Evolutionary conservation across 2,888 invertebrate species (phyloP), one percentile per base, ranked within the genome.

Genomic region (Aromia moschata): DNA sequence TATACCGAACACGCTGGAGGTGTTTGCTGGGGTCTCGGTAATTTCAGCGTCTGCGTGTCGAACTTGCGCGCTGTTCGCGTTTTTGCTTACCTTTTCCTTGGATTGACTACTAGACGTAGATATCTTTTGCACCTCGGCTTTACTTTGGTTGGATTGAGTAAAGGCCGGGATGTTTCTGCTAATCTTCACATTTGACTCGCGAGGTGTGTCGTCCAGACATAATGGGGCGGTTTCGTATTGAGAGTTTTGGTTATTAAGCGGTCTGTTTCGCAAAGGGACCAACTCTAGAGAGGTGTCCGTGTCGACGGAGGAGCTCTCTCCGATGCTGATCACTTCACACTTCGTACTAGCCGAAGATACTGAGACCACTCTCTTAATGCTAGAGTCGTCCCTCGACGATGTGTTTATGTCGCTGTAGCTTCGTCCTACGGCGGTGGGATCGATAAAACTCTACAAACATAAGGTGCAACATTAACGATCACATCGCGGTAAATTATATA

Each of bases 271-370:
- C 10, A 31, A 12, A 15, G 54, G 31, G 2, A 45, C 3, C n/a
- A 31, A 15, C 1, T 45, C 31, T 15, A 30, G 4, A n/a, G 45
- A 31, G 12, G 11, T 2, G 15, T 45, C 45, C 3, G 31, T 45
- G 14, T 14, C 5, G 3, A 15, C 2, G n/a, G 2, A 2, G n/a
- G 25, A 30, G 17, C 52, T 17, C n/a, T 52, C 52, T 11, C 16
- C 15, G 12, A 52, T 52, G 16, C 31, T 36, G 14, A 49, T 57
- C 1, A 43, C 56, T 9, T 51, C 56, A 25, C 56, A 38, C 38
- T 46, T 57, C 16, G 44, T 12, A n/a, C 37, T 38, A 1, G 38
- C 10, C 1, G 56, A 31, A 2, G 31, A 52, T 2, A 33, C 7
- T 4, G 31, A 31, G 7, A 16, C 14, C 7, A 2, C 17, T 31